Evolutionary conservation across 1,140 invertebrate genomes (phyloP).

Genomic region (Aphis gossypii): DNA sequence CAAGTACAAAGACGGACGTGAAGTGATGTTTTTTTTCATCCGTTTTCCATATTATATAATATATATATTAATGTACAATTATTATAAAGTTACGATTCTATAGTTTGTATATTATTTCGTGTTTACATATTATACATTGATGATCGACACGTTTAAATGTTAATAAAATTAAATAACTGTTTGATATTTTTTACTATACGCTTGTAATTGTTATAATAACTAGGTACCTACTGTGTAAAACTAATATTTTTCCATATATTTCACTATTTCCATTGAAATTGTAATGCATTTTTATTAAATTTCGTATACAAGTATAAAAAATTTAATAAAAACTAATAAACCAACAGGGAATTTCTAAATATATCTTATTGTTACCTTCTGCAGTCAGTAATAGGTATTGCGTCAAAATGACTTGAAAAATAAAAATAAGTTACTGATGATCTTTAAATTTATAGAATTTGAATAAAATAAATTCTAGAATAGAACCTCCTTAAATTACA

Average conservation of each 20-base stretch:
- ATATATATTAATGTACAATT: background rate
- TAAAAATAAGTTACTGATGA: background rate
- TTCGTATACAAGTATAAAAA: no score
- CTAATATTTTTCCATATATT: no score
- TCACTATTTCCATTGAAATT: no score
- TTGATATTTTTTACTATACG: background rate
- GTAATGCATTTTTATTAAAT: no score
- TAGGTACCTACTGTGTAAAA: no score
- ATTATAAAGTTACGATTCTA: background rate
- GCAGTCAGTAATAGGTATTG: background rate
- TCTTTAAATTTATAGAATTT: background rate
- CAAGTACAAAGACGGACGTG: background rate
- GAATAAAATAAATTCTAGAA: background rate
- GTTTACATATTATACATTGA: no score
- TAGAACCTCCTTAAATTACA: background rate
- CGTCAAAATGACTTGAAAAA: background rate
- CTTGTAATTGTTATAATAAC: background rate
- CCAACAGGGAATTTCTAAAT: no score
- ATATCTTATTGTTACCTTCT: no score
- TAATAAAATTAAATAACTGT: no score
- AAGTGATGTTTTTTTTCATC: background rate
- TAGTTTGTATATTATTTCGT: no score
- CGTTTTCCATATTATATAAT: background rate
- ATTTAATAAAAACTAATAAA: no score
- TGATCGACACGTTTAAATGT: no score